Evolutionary conservation across 2,888 invertebrate genomes (phyloP).

Genomic region (Coelinius sp.): DNA sequence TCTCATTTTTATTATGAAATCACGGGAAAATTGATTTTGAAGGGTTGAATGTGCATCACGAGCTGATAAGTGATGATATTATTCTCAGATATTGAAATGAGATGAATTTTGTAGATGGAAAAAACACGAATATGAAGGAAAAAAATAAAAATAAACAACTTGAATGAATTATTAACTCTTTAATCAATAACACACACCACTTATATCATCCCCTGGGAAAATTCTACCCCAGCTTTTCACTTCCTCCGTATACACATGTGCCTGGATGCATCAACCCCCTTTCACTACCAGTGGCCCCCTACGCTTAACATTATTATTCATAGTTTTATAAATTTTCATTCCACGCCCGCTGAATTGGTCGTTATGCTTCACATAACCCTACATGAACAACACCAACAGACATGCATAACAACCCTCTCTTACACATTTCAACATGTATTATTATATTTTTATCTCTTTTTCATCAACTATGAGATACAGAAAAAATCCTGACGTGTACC

Average conservation of each 20-base stretch:
- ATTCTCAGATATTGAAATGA: no score
- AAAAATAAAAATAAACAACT: no score
- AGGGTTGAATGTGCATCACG: neutral
- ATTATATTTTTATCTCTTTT: neutral
- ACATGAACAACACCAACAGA: constrained; percentile 31
- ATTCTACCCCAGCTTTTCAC: constrained; percentile 19
- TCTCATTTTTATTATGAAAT: neutral
- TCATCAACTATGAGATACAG: no score
- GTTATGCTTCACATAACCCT: constrained; percentile 48
- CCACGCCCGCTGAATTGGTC: constrained; percentile 55
- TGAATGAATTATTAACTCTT: neutral
- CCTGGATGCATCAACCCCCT: neutral
- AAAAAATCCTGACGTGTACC: no score
- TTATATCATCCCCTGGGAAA: neutral
- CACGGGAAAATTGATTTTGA: neutral
- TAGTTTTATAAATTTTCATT: constrained; percentile 67
- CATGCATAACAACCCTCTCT: constrained; percentile 25
- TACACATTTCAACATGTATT: constrained; percentile 17
- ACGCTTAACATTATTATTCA: constrained; percentile 62
- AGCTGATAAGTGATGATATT: neutral
- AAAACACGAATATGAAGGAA: no score
- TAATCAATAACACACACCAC: constrained; percentile 25
- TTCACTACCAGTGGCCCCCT: constrained; percentile 12
- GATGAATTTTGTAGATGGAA: no score
- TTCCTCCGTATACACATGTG: constrained; percentile 1